phyloP scores from a whole-genome alignment of 2,888 invertebrate species.

The Eucera pruinosa region DNA sequence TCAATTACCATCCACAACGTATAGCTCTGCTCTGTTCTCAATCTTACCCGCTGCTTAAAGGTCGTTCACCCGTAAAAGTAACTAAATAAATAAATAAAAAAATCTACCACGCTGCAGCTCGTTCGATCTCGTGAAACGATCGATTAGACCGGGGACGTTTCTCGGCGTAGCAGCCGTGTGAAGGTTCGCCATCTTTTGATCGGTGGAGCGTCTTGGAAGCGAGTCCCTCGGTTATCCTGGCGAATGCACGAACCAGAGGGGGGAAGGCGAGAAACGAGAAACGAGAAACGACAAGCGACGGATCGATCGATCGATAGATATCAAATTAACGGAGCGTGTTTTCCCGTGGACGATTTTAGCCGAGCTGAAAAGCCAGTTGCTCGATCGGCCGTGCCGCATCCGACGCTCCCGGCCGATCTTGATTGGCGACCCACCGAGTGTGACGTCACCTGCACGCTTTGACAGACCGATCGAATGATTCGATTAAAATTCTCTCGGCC shows the following conservation, averaged over 20 bases:
- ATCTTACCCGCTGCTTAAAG: too few species aligned
- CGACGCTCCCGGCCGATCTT: slow-evolving; percentile 53
- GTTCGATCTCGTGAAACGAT: too few species aligned
- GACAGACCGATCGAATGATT: slow-evolving; percentile 80
- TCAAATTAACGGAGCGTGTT: slow-evolving; percentile 37
- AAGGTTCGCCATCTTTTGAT: slow-evolving; percentile 23
- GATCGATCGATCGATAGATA: slow-evolving; percentile 18
- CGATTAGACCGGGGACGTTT: too few species aligned
- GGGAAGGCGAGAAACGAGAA: too few species aligned
- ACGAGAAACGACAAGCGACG: too few species aligned
- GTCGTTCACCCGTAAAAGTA: too few species aligned
- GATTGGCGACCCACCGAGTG: slow-evolving; percentile 54
- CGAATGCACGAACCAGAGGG: neutral
- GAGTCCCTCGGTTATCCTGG: neutral
- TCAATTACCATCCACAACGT: too few species aligned
- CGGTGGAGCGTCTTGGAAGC: slow-evolving; percentile 38
- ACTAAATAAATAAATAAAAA: too few species aligned
- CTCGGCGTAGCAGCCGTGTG: neutral
- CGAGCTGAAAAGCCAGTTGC: slow-evolving; percentile 21
- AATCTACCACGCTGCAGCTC: too few species aligned
- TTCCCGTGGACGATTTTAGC: slow-evolving; percentile 54
- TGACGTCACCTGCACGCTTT: slow-evolving; percentile 77
- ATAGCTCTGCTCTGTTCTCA: too few species aligned
- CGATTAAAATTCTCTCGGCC: slow-evolving; percentile 75
- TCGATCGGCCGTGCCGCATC: slow-evolving; percentile 50